These are phyloP conservation scores for Centropyge bicolor DNA, from an alignment of 2,797 vertebrate genomes.

Conservation along the genomic window DNA sequence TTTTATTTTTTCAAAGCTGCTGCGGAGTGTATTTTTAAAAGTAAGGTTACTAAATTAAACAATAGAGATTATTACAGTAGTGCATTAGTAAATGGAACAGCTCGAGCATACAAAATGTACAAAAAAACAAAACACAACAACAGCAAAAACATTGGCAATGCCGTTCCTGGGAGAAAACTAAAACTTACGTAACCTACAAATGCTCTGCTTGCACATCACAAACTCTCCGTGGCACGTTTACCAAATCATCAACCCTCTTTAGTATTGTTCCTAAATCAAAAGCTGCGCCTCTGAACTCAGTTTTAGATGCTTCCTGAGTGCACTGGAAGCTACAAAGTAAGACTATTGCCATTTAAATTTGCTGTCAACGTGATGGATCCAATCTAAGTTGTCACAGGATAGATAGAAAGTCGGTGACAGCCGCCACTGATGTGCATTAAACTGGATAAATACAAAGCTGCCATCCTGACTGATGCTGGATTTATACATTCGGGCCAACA, in stretches of 20 bases:
- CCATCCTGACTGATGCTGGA: slow-evolving; percentile 51
- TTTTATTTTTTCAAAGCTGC: neutral
- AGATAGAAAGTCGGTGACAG: slow-evolving; percentile 43
- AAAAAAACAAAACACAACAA: slow-evolving; percentile 17
- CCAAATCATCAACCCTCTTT: slow-evolving; percentile 23
- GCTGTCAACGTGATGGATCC: slow-evolving; percentile 52
- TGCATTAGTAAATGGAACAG: neutral
- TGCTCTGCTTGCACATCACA: slow-evolving; percentile 10
- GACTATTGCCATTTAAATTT: slow-evolving; percentile 42
- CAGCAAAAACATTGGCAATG: slow-evolving; percentile 17
- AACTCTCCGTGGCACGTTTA: slow-evolving; percentile 1
- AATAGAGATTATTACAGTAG: neutral
- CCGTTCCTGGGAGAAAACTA: neutral
- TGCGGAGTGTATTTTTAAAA: neutral
- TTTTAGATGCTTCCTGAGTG: slow-evolving; percentile 26
- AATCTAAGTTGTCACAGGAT: slow-evolving; percentile 27
- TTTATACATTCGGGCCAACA: slow-evolving; percentile 58
- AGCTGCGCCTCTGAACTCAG: neutral
- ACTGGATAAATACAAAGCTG: slow-evolving; percentile 59
- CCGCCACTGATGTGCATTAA: slow-evolving; percentile 46
- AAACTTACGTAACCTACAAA: slow-evolving; percentile 27
- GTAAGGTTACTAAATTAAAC: neutral
- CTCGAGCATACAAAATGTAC: neutral
- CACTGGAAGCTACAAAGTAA: slow-evolving; percentile 21
- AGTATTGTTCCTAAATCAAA: slow-evolving; percentile 18